These are phyloP conservation scores for Mormyrus lacerda DNA, from an alignment of 2,113 vertebrate genomes.

Conservation along the genomic window DNA sequence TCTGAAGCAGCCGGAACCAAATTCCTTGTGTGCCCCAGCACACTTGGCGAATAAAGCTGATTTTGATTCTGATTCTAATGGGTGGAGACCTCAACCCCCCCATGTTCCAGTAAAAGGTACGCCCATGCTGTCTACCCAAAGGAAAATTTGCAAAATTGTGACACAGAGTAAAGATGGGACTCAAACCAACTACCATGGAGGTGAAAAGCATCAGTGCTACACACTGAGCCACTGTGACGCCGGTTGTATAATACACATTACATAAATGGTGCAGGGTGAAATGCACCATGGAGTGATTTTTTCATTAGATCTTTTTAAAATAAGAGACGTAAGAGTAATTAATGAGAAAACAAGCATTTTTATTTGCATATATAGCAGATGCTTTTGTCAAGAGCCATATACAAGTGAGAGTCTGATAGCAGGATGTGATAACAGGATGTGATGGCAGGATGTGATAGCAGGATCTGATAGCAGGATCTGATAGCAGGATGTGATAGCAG, in stretches of 20 bases:
- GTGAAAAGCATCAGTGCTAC: background rate
- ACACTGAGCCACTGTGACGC: background rate
- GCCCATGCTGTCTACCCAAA: background rate
- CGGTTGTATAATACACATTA: background rate
- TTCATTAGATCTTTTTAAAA: background rate
- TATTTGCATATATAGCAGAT: background rate
- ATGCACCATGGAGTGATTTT: background rate
- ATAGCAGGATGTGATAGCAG: background rate
- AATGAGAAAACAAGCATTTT: background rate
- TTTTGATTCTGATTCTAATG: no score
- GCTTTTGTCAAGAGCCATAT: background rate
- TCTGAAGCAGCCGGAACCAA: no score
- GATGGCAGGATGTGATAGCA: no score
- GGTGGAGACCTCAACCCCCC: no score
- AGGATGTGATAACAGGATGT: no score
- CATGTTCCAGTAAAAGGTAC: no score
- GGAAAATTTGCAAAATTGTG: background rate
- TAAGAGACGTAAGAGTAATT: background rate
- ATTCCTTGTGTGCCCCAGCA: no score
- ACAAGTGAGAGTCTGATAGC: background rate
- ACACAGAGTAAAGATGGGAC: background rate
- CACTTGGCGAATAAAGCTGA: no score
- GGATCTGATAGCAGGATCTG: no score
- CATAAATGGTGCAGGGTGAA: background rate
- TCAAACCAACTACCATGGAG: background rate